phyloP scores from a whole-genome alignment of 2,888 invertebrate genomes.

The Dione juno region DNA sequence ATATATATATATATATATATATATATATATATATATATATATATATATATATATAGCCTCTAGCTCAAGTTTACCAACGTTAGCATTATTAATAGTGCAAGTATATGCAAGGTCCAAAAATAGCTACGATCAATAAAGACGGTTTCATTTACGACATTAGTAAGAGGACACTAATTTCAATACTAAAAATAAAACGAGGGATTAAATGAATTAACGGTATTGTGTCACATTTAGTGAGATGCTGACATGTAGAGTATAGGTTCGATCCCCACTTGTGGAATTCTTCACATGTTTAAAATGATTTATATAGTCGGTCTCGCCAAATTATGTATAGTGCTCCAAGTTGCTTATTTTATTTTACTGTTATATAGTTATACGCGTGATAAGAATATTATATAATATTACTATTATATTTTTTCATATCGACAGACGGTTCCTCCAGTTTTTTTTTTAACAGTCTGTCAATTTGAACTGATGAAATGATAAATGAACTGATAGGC shows the following conservation, averaged over 20 bases:
- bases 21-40: not conserved
- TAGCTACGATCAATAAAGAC: slow-evolving; percentile 21
- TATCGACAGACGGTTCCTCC: not conserved
- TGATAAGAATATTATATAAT: no score
- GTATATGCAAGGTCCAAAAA: slow-evolving; percentile 14
- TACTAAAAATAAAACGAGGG: not conserved
- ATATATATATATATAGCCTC: not conserved
- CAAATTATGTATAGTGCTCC: no score
- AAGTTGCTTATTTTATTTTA: no score
- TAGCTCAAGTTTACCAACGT: not conserved
- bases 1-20: not conserved
- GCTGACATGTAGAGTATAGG: not conserved
- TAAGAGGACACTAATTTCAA: not conserved
- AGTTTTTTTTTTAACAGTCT: not conserved
- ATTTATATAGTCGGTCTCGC: no score
- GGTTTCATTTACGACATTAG: slow-evolving; percentile 11
- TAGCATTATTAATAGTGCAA: not conserved
- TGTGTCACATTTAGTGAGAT: not conserved
- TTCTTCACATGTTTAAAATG: no score
- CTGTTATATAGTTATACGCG: no score
- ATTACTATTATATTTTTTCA: not conserved
- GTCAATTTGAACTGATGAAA: slow-evolving; percentile 2
- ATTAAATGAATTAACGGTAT: not conserved
- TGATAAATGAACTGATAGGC: slow-evolving; percentile 9
- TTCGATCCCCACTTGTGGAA: no score